Base-by-base conservation (phyloP, 2,888 invertebrate genomes). In the Drosophila anceps region DNA sequence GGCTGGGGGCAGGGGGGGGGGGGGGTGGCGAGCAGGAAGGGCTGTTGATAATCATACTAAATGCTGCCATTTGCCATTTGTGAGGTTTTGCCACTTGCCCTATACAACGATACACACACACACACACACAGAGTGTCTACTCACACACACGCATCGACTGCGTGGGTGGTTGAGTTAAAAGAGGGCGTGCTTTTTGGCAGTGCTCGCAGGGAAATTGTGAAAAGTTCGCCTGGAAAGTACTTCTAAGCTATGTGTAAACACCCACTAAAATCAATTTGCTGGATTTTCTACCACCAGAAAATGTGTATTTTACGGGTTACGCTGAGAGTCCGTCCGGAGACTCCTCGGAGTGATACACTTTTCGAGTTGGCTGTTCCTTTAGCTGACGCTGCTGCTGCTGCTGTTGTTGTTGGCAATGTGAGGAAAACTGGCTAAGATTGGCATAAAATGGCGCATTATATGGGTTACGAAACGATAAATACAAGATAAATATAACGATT, bases 231-330 rank as follows among this genome's bases (percentile, higher is more conserved):
- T 53, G 50, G 87, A 69, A 81, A 85, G 86, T 84, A 80, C 83
- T 79, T 89, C 83, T 84, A 90, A 86, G 82, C 86, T 90, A 77
- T 88, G 82, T 85, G 87, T 90, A 90, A 92, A 91, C 92, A 92
- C 90, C 91, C 91, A 91, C 90, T 88, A 85, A 91, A 91, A 91
- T 88, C 91, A 91, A 91, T 92, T 91, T 91, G 81, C 77, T 82
- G 84, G 82, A 91, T 84, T 89, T 89, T 85, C 84, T 90, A 86
- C 86, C 86, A 90, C 88, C 88, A 88, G 88, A 81, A 86, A 90
- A 85, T 85, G 88, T 85, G 90, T 90, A 90, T 85, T 85, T 88
- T 88, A 84, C 88, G 90, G 90, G 76, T 73, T 80, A 76, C 81
- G 72, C 76, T 77, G 80, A 82, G 78, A 73, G 59, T 43, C 50